phyloP scores from a whole-genome alignment of 2,797 vertebrate species.

The Calcarius lapponicus region DNA sequence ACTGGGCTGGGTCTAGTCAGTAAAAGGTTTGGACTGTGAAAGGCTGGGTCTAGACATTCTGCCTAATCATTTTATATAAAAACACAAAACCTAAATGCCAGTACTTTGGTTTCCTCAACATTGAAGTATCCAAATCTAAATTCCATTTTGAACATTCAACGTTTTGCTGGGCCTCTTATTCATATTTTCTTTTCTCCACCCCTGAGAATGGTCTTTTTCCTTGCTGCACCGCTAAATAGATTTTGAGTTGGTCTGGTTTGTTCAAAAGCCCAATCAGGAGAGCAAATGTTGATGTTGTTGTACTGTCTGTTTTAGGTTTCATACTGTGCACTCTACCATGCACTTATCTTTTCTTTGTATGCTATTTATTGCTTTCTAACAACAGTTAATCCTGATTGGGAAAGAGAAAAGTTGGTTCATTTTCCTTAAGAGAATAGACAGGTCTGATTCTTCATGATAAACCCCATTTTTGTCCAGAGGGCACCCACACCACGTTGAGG shows the following conservation, averaged over 20 bases:
- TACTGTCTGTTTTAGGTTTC: neutral
- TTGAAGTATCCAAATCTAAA: neutral
- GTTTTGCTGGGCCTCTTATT: neutral
- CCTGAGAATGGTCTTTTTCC: neutral
- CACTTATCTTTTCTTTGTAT: neutral
- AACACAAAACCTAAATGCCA: neutral
- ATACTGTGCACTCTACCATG: neutral
- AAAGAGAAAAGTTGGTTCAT: neutral
- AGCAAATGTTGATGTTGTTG: neutral
- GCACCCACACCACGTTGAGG: neutral
- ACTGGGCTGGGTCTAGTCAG: neutral
- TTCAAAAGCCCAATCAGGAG: neutral
- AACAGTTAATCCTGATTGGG: neutral
- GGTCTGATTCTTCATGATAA: neutral
- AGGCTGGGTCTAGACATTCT: neutral
- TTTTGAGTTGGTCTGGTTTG: conserved; percentile 7
- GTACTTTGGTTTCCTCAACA: neutral
- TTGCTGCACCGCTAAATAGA: neutral
- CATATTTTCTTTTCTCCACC: neutral
- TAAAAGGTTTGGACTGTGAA: neutral
- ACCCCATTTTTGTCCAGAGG: neutral
- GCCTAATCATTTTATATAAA: neutral
- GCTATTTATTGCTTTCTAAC: neutral
- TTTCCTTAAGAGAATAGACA: neutral
- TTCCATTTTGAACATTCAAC: neutral